Evolutionary conservation across 2,888 invertebrate species (phyloP), one percentile per base, ranked within the genome.

Genomic region (Malthinus flaveolus): DNA sequence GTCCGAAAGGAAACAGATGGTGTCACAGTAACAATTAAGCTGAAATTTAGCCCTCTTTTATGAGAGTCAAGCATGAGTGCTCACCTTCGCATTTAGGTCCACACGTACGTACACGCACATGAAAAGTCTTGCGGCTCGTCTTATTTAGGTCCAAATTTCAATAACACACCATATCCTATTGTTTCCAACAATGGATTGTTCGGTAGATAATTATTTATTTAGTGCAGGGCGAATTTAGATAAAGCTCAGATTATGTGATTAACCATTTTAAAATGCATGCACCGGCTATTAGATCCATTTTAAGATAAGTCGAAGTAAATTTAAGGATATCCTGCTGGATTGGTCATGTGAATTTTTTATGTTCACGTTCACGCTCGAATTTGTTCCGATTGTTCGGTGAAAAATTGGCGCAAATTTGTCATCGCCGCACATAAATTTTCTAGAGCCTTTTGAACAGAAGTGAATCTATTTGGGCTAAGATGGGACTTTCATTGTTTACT

Each of bases 11-110:
- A 79, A 79, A 76, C 78, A 79, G 78, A 79, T 79, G 78, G 78
- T 79, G 79, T 78, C 75, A 75, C 74, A 73, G 75, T 75, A 76
- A 77, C 78, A 79, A 79, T 79, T 79, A 79, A 73, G 75, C 72
- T 71, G 75, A 78, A 79, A 78, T 78, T 78, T 78, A 77, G 76
- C 78, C 75, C 78, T 76, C 74, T 76, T 76, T 75, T 73, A 70
- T 71, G 71, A 71, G 74, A 73, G 77, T 77, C 75, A 78, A 68
- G 78, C 77, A 73, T 74, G 75, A 77, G 71, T 73, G 78, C 70
- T 51, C 74, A 69, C 73, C 64, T 59, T 62, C 59, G 42, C 49
- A 49, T 23, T 23, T 47, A 51, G 49, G 53, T 36, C 52, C 49
- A 37, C 48, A 5, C 5, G 5, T 5, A 23, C 23, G 23, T 23